Conservation (phyloP, 2,113 vertebrate species). For the Zosterops hypoxanthus region DNA sequence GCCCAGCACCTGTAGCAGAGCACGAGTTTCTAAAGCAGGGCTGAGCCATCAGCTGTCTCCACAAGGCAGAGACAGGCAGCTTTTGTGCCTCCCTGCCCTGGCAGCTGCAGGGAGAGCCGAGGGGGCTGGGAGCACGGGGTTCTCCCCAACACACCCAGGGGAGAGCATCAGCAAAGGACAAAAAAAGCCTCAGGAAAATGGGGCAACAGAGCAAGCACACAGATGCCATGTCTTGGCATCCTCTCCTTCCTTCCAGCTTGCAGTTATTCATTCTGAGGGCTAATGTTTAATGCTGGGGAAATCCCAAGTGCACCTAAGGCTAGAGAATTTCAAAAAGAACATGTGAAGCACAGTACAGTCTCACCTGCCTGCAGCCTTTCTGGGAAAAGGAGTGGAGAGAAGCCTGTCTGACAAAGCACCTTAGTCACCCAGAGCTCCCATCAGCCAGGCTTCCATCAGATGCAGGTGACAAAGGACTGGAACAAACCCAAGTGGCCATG, state of each 20-base stretch:
- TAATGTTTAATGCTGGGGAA: background rate
- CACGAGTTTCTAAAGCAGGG: background rate
- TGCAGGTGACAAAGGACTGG: background rate
- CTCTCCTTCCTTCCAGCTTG: background rate
- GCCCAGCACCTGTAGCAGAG: slow-evolving; percentile 20
- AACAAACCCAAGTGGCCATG: background rate
- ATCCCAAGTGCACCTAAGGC: background rate
- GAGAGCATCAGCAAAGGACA: background rate
- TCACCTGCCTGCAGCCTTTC: background rate
- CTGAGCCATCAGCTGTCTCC: slow-evolving; percentile 31
- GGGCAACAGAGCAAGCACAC: background rate
- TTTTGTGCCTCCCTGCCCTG: slow-evolving; percentile 15
- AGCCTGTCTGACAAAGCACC: background rate
- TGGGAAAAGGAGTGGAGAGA: background rate
- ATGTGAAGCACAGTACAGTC: background rate
- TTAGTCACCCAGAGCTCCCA: background rate
- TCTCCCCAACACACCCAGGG: background rate
- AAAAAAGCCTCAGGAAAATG: background rate
- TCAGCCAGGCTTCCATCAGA: background rate
- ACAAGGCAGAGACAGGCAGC: background rate
- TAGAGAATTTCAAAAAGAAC: background rate
- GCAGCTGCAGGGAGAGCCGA: slow-evolving; percentile 34
- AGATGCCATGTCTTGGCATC: background rate
- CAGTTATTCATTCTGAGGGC: background rate
- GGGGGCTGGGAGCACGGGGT: background rate